These are phyloP conservation scores for Drosophila barbarae DNA, from an alignment of 2,888 invertebrate genomes.

Conservation along the genomic window DNA sequence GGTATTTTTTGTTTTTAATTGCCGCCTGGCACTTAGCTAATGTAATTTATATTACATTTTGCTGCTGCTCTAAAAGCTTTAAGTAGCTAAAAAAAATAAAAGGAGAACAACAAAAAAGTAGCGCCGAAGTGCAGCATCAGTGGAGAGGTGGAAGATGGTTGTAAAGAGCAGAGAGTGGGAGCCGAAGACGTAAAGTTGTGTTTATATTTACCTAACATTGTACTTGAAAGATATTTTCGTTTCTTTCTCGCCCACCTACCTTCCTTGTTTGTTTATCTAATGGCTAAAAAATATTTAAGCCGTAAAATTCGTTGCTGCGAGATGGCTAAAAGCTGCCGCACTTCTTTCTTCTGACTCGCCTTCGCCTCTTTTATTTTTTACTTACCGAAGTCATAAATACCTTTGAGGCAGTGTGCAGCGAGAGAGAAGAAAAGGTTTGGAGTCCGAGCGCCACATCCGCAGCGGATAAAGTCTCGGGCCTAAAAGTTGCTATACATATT, in stretches of 20 bases:
- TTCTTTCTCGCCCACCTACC: conserved; percentile 27
- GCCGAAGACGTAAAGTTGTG: conserved; percentile 54
- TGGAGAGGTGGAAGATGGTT: conserved; percentile 5
- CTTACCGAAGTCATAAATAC: conserved; percentile 69
- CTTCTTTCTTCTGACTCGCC: conserved; percentile 12
- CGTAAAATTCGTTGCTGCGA: conserved; percentile 61
- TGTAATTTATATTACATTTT: conserved; percentile 73
- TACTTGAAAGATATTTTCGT: conserved; percentile 76
- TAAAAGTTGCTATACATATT: conserved; percentile 63
- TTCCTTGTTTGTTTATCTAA: conserved; percentile 71
- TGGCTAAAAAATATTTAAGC: conserved; percentile 73
- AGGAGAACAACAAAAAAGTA: conserved; percentile 25
- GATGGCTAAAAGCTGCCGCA: conserved; percentile 59
- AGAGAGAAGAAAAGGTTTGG: conserved; percentile 50
- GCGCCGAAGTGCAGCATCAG: conserved; percentile 59
- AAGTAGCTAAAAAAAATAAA: conserved; percentile 59
- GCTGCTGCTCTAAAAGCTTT: conserved; percentile 70
- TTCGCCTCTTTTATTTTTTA: conserved; percentile 25
- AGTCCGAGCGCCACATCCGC: conserved; percentile 4
- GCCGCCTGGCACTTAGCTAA: conserved; percentile 67
- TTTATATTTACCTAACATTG: conserved; percentile 77
- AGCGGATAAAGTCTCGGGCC: conserved; percentile 49
- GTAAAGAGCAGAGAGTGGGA: conserved; percentile 29
- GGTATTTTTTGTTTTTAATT: conserved; percentile 58
- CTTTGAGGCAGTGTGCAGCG: conserved; percentile 31